Evolutionary conservation across 1,140 invertebrate species (phyloP).

Genomic region (Paramacrobiotus metropolitanus): DNA sequence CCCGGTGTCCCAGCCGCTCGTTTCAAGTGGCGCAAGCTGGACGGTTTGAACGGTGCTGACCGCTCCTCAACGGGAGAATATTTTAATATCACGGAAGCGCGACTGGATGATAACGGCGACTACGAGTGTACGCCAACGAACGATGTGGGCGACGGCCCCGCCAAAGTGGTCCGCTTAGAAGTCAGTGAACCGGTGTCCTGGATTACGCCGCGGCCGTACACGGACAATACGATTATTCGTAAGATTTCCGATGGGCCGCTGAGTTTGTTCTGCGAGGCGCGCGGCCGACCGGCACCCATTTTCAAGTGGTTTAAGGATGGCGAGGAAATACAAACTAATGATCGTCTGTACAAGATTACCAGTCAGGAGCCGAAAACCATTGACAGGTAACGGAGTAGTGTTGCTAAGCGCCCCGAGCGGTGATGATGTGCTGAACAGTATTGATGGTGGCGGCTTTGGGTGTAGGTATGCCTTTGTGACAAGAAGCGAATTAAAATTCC

Average conservation of each 20-base stretch:
- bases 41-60: neutral
- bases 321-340: constrained; percentile 6
- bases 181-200: constrained; percentile 13
- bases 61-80: constrained; percentile 4
- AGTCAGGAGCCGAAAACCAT: constrained; percentile 7
- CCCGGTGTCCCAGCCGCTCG: constrained; percentile 14
- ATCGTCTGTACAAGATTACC: constrained; percentile 10
- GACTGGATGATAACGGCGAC: constrained; percentile 14
- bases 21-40: constrained; percentile 14
- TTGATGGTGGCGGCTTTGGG: neutral
- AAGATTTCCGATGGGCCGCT: constrained; percentile 12
- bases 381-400: constrained; percentile 11
- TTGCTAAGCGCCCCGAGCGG: constrained; percentile 10
- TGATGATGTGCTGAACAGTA: neutral
- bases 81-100: constrained; percentile 9
- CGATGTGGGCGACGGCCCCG: constrained; percentile 11
- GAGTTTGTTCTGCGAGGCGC: constrained; percentile 12
- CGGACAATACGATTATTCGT: constrained; percentile 7
- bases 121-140: constrained; percentile 16
- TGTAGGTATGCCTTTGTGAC: neutral
- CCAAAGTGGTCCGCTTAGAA: constrained; percentile 11
- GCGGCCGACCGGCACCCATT: constrained; percentile 14
- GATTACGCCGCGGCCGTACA: constrained; percentile 9
- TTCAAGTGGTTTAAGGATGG: constrained; percentile 17
- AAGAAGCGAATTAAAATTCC: neutral